Evolutionary conservation across 1,140 invertebrate genomes (phyloP).

Genomic region (Probaryconus sp.): DNA sequence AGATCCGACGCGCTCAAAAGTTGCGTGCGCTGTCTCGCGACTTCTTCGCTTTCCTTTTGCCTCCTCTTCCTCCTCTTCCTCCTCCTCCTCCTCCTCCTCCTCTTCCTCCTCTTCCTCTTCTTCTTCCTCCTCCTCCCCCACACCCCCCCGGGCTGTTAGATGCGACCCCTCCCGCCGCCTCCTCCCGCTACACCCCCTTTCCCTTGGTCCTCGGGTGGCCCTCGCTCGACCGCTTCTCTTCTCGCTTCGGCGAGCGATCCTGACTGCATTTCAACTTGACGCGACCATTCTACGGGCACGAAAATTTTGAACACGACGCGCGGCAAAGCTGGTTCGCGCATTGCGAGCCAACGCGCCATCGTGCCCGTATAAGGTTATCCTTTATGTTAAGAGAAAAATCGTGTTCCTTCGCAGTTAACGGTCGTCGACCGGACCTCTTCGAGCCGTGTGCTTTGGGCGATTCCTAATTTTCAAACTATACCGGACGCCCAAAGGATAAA

Average conservation of each 20-base stretch:
- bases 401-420: slow-evolving; percentile 56
- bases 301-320: slow-evolving; percentile 55
- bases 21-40: slow-evolving; percentile 44
- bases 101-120: slow-evolving; percentile 8
- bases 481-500: slow-evolving; percentile 20
- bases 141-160: no score
- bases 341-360: slow-evolving; percentile 32
- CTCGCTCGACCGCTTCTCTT: slow-evolving; percentile 18
- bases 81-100: background rate
- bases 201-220: background rate
- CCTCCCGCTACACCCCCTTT: slow-evolving; percentile 14
- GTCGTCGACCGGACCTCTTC: slow-evolving; percentile 47
- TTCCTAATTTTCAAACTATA: slow-evolving; percentile 42
- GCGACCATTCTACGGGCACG: slow-evolving; percentile 48
- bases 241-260: slow-evolving; percentile 26
- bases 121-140: slow-evolving; percentile 3
- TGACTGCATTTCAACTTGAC: slow-evolving; percentile 48
- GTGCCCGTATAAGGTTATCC: slow-evolving; percentile 60
- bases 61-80: background rate
- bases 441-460: slow-evolving; percentile 34
- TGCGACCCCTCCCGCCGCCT: slow-evolving; percentile 5
- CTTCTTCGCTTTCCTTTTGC: slow-evolving; percentile 40
- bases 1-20: slow-evolving; percentile 52
- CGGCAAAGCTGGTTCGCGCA: slow-evolving; percentile 29
- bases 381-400: slow-evolving; percentile 62